phyloP scores from a whole-genome alignment of 2,113 vertebrate species.

The Pangasianodon hypophthalmus region DNA sequence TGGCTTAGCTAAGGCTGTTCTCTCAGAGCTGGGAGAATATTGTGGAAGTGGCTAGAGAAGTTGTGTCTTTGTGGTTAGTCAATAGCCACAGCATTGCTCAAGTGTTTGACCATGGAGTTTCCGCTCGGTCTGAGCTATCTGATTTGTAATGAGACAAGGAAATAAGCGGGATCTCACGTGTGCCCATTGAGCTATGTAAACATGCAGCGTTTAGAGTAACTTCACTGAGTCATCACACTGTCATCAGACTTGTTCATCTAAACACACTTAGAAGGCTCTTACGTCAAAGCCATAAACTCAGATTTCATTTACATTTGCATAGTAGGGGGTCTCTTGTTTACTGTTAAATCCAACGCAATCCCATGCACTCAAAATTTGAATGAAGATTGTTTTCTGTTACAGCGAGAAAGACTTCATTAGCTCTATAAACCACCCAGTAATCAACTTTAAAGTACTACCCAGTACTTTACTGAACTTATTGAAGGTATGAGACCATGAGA shows the following conservation, averaged over 20 bases:
- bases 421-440: not conserved
- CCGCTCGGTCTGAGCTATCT: slow-evolving; percentile 9
- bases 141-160: slow-evolving; percentile 2
- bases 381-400: not conserved
- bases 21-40: not conserved
- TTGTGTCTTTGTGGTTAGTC: slow-evolving; percentile 10
- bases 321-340: not conserved
- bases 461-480: not conserved
- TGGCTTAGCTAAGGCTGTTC: not conserved
- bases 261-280: slow-evolving; percentile 10
- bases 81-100: slow-evolving; percentile 35
- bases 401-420: not conserved
- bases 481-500: not conserved
- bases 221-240: slow-evolving; percentile 1
- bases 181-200: slow-evolving; percentile 34
- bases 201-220: not conserved
- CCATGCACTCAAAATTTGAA: not conserved
- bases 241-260: slow-evolving; percentile 19
- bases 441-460: no score
- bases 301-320: not conserved
- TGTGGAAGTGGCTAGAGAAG: slow-evolving; percentile 14
- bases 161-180: not conserved
- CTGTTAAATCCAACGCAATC: not conserved
- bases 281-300: slow-evolving; percentile 9
- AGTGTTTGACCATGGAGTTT: slow-evolving; percentile 18